Conservation (phyloP, 2,888 invertebrate species). For the Kuschelorhynchus macadamiae region DNA sequence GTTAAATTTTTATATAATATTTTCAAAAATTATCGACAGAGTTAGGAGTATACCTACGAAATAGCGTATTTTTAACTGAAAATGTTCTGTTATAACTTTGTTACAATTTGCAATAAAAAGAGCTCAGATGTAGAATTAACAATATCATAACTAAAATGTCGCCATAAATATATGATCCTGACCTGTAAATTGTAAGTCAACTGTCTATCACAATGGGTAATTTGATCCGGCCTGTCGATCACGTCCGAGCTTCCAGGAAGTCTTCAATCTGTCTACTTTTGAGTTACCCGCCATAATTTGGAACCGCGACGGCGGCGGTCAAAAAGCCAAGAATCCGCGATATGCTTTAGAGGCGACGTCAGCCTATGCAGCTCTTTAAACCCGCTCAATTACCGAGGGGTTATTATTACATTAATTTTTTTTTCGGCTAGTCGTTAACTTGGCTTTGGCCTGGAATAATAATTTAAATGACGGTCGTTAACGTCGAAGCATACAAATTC, state of each 20-base stretch:
- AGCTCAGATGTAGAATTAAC: too few relatives aligned
- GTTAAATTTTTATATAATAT: too few relatives aligned
- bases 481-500: constrained; percentile 22
- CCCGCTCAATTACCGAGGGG: constrained; percentile 51
- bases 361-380: constrained; percentile 51
- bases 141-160: too few relatives aligned
- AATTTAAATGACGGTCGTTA: constrained; percentile 37
- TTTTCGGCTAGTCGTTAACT: constrained; percentile 26
- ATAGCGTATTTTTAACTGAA: too few relatives aligned
- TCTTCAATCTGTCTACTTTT: constrained; percentile 60
- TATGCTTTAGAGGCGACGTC: constrained; percentile 59
- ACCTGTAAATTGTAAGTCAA: constrained; percentile 48
- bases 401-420: constrained; percentile 52
- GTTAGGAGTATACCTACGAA: too few relatives aligned
- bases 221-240: constrained; percentile 65
- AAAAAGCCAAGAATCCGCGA: constrained; percentile 57
- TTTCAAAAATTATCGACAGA: too few relatives aligned
- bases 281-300: constrained; percentile 55
- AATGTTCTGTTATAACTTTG: too few relatives aligned
- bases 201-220: constrained; percentile 64
- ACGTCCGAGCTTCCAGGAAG: constrained; percentile 63
- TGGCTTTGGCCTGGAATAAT: constrained; percentile 33
- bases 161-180: too few relatives aligned
- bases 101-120: too few relatives aligned
- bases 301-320: constrained; percentile 54